phyloP scores from a whole-genome alignment of 2,888 invertebrate genomes.

The Stramonita haemastoma region DNA sequence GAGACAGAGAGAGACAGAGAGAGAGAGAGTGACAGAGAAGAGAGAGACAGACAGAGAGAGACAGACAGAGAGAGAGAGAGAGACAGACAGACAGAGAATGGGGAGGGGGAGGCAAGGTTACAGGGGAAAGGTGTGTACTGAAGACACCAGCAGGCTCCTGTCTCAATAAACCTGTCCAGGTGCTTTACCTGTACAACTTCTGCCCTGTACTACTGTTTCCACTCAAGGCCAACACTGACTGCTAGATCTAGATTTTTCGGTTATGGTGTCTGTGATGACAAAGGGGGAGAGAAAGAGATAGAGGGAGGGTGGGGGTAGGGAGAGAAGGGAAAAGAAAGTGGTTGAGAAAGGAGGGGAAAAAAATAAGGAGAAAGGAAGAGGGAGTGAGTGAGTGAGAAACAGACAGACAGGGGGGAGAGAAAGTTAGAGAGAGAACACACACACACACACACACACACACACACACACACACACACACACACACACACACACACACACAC shows the following conservation, averaged over 20 bases:
- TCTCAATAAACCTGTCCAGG: not conserved
- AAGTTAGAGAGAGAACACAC: not conserved
- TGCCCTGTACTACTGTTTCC: no score
- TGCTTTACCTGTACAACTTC: not conserved
- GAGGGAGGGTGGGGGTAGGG: not conserved
- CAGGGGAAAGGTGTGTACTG: not conserved
- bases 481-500: not conserved
- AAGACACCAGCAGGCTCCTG: not conserved
- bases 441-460: not conserved
- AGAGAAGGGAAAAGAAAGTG: no score
- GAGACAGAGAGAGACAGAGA: not conserved
- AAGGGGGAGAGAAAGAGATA: not conserved
- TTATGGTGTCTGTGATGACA: not conserved
- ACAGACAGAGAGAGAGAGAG: not conserved
- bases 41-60: not conserved
- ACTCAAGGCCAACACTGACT: no score
- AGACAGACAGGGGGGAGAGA: not conserved
- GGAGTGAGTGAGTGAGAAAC: not conserved
- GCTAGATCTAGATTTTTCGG: no score
- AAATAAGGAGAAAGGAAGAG: no score
- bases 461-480: not conserved
- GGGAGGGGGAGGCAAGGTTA: no score
- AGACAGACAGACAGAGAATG: not conserved
- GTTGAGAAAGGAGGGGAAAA: no score
- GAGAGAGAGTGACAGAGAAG: not conserved